phyloP scores from a whole-genome alignment of 2,797 vertebrate species.

The Pogonophryne albipinna region DNA sequence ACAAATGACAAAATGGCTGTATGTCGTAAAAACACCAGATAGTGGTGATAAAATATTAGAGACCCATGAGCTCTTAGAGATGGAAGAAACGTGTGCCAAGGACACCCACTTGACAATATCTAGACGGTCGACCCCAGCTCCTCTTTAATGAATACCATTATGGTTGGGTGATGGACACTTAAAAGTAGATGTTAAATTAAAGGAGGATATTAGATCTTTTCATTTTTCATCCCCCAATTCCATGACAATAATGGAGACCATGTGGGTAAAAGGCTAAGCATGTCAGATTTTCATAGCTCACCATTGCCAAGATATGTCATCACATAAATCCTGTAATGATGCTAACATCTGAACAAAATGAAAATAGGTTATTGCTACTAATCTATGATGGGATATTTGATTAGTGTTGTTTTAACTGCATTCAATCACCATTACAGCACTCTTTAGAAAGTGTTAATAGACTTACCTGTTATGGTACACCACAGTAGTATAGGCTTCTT shows the following conservation, averaged over 20 bases:
- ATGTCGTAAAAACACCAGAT: slow-evolving; percentile 62
- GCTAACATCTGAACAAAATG: neutral
- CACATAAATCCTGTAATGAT: neutral
- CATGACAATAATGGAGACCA: neutral
- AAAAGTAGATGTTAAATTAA: slow-evolving; percentile 21
- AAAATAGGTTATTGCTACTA: neutral
- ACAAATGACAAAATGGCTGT: slow-evolving; percentile 53
- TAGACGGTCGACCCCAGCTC: slow-evolving; percentile 36
- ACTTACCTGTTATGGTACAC: slow-evolving; percentile 98
- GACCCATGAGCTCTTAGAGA: slow-evolving; percentile 47
- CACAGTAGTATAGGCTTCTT: slow-evolving; percentile 97
- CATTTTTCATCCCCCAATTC: neutral
- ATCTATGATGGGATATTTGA: neutral
- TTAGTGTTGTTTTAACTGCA: neutral
- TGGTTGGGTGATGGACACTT: slow-evolving; percentile 16
- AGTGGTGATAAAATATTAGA: slow-evolving; percentile 69
- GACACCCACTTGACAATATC: slow-evolving; percentile 44
- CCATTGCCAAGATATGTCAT: neutral
- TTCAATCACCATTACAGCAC: neutral
- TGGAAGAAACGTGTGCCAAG: slow-evolving; percentile 47
- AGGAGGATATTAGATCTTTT: slow-evolving; percentile 6
- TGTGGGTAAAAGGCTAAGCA: neutral
- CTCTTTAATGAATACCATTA: slow-evolving; percentile 40
- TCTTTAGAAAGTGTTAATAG: neutral
- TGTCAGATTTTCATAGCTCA: neutral